Percentiles rank a stretch among this genome's conserved stretches.
phyloP scores from a whole-genome alignment of 1,140 invertebrate species.

The Stegodyphus mimosarum region DNA sequence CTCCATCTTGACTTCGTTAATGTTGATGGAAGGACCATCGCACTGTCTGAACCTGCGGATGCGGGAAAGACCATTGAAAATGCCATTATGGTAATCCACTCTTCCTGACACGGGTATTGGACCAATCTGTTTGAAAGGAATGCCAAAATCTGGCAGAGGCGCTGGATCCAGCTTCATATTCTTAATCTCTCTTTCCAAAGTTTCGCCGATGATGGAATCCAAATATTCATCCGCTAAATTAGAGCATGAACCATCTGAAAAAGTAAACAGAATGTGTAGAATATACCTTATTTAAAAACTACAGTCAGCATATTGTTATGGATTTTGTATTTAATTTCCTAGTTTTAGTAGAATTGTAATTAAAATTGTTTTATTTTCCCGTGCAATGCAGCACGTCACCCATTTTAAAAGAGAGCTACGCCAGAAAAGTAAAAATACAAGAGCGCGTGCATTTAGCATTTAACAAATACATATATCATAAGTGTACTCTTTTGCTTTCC shows the following conservation, averaged over 20 bases:
- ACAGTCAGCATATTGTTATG: neutral
- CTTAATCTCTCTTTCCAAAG: constrained; percentile 9
- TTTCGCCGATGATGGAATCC: constrained; percentile 9
- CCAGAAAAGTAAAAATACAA: no score
- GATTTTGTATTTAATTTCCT: no score
- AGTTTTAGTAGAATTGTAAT: no score
- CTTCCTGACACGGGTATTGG: constrained; percentile 12
- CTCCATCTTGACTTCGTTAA: constrained; percentile 21
- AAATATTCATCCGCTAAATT: constrained; percentile 24
- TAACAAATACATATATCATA: no score
- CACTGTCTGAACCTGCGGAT: constrained; percentile 3
- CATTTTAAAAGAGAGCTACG: no score
- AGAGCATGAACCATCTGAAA: neutral
- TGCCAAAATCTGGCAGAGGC: constrained; percentile 24
- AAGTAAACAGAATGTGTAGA: neutral
- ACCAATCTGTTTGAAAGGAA: constrained; percentile 24
- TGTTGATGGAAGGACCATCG: constrained; percentile 10
- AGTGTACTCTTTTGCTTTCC: no score
- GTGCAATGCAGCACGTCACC: no score
- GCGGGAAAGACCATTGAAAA: constrained; percentile 31
- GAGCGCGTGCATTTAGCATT: no score
- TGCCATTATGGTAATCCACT: constrained; percentile 11
- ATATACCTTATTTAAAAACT: neutral
- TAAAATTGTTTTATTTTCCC: no score
- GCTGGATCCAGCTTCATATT: constrained; percentile 25